Evolutionary conservation across 2,113 vertebrate genomes (phyloP).

Genomic region (Tamias sibiricus): DNA sequence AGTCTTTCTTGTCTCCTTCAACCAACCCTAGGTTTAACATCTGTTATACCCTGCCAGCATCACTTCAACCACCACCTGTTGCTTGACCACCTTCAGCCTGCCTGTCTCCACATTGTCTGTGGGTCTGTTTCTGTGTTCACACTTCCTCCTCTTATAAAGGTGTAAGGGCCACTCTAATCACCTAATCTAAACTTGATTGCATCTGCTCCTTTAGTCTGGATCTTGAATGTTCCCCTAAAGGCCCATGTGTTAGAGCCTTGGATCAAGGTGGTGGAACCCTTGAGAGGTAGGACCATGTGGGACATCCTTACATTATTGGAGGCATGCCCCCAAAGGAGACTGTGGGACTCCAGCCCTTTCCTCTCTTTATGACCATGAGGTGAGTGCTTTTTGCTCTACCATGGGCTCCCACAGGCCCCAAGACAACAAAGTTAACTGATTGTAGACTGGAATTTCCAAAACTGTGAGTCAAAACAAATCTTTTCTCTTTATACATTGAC

Average conservation of each 20-base stretch:
- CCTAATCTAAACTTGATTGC: neutral
- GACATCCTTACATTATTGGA: no score
- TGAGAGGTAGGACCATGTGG: no score
- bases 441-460: no score
- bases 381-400: no score
- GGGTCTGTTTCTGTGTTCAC: neutral
- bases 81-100: fast-evolving
- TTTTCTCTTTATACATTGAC: no score
- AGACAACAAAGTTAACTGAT: no score
- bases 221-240: neutral
- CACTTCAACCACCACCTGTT: neutral
- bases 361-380: no score
- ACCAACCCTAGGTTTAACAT: neutral
- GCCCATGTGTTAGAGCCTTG: neutral
- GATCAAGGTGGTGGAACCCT: no score
- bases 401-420: no score
- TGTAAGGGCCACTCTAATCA: neutral
- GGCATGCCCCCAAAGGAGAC: no score
- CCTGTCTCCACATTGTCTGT: neutral
- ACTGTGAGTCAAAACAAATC: no score
- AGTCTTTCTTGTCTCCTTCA: neutral
- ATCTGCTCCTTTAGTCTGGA: neutral
- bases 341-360: no score
- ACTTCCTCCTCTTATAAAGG: neutral
- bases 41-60: neutral